Evolutionary conservation across 2,888 invertebrate species (phyloP).

Genomic region (Carcina quercana): DNA sequence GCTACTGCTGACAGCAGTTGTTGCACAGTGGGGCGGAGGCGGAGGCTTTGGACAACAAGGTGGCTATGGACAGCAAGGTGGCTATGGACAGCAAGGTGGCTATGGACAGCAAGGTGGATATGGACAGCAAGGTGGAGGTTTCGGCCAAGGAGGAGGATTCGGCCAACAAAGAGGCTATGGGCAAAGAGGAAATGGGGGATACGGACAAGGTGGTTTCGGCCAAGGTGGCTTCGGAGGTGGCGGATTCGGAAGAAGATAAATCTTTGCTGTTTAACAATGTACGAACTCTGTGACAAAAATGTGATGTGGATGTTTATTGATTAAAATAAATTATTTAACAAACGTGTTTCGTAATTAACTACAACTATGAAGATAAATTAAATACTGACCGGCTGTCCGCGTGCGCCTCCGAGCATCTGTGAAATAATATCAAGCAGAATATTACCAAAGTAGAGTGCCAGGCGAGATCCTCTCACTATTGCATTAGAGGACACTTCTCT

Average conservation of each 20-base stretch:
- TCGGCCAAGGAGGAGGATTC: constrained; percentile 8
- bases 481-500: constrained; percentile 4
- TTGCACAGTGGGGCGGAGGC: constrained; percentile 17
- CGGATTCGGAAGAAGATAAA: no score
- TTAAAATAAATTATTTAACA: background rate
- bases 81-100: constrained; percentile 10
- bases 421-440: constrained; percentile 44
- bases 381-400: background rate
- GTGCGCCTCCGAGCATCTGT: constrained; percentile 39
- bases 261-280: no score
- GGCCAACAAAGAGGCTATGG: constrained; percentile 13
- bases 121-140: constrained; percentile 11
- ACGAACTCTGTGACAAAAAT: no score
- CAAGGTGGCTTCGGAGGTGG: constrained; percentile 18
- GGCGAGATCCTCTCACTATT: constrained; percentile 29
- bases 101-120: constrained; percentile 7
- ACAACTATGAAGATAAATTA: background rate
- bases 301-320: constrained; percentile 11
- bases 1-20: constrained; percentile 9
- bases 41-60: constrained; percentile 3
- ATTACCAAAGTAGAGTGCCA: constrained; percentile 46
- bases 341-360: background rate
- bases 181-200: constrained; percentile 12
- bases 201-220: constrained; percentile 10
- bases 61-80: constrained; percentile 1